Percentiles rank a stretch among this genome's conserved stretches.
Evolutionary conservation across 2,797 vertebrate species (phyloP).

Genomic region (Knipowitschia caucasica): DNA sequence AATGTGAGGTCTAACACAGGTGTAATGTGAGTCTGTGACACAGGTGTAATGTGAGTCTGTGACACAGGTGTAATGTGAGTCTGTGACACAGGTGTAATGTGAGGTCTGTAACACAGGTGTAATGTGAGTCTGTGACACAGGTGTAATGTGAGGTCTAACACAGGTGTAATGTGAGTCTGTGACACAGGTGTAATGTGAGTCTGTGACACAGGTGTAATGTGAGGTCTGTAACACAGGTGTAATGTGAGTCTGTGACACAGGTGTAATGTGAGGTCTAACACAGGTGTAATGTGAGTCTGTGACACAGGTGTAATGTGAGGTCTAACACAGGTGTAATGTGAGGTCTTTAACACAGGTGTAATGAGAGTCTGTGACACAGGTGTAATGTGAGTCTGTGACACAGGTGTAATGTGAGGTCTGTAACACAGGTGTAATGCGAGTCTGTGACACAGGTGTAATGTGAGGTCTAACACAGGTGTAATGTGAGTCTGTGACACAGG

Average conservation of each 20-base stretch:
- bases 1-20: neutral
- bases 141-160: neutral
- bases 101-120: constrained; percentile 2
- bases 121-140: too few species aligned
- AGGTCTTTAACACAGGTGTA: constrained; percentile 7
- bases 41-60: neutral
- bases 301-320: too few species aligned
- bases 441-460: constrained; percentile 1
- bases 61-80: neutral
- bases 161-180: too few species aligned
- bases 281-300: neutral
- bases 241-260: too few species aligned
- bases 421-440: constrained; percentile 10
- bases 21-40: too few species aligned
- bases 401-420: neutral
- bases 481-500: too few species aligned
- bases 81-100: constrained; percentile 3
- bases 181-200: neutral
- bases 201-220: constrained; percentile 3
- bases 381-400: neutral
- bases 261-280: constrained; percentile 11
- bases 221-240: constrained; percentile 11
- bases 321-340: constrained; percentile 2
- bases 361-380: too few species aligned
- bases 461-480: constrained; percentile 4